Base-by-base conservation (phyloP, 2,888 invertebrate genomes). In the Steinernema carpocapsae region DNA sequence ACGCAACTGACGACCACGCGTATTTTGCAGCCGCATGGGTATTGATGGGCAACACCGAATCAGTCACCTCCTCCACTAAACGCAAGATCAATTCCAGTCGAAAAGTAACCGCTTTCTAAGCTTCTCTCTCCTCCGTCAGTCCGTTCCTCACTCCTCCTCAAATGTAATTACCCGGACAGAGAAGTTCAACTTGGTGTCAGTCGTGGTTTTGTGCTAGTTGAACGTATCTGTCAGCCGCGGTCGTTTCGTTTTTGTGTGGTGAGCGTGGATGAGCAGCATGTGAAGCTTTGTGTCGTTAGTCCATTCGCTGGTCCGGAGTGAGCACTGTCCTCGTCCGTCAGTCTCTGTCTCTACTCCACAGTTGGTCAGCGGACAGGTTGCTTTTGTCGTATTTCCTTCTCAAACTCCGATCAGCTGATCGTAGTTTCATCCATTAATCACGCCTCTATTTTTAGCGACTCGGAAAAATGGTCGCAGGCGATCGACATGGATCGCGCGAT, bases 21-120 rank as follows among this genome's bases (percentile, higher is more conserved):
- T 56, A 56, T 56, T 56, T 56, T 56, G n/a, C 56, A 26, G 19
- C 24, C 56, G 56, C 56, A 56, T 56, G 56, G 56, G 56, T 56
- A 24, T 56, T 56, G 56, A 56, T 56, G 56, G 56, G 56, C 56
- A 56, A 56, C 56, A 56, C 56, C 26, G 56, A 56, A 56, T 56
- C 56, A 56, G 56, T 56, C 24, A 19, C 56, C 6, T 56, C 56
- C 22, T 10, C 56, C 22, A 56, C 56, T 56, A 56, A 56, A 19
- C 56, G 56, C 22, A 56, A 56, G 56, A 22, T 56, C 56, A 19
- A 19, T 56, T 56, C 56, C 56, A 56, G 56, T 56, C 56, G 56
- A 56, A 56, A 56, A 56, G 56, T 56, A 56, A 56, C 56, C 4
- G 22, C 56, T 56, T 56, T 24, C 56, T 56, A 56, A 24, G 56